Conservation (phyloP, 2,888 invertebrate genomes). For the Harpagoxenus sublaevis region DNA sequence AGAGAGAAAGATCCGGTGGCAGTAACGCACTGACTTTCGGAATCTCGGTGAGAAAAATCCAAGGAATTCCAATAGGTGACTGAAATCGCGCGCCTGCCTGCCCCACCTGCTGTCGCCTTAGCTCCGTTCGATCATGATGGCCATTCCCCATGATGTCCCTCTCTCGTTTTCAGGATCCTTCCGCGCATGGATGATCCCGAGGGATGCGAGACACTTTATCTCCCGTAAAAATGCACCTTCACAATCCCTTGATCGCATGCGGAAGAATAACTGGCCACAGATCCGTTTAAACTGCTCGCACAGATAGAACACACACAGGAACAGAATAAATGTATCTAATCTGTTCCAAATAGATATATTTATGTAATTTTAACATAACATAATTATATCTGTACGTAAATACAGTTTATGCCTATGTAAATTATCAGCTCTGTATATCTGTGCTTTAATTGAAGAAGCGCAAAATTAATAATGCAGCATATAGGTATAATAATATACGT, state of each 20-base stretch:
- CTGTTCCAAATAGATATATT: neutral
- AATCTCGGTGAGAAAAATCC: constrained; percentile 70
- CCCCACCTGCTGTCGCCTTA: constrained; percentile 62
- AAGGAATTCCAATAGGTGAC: constrained; percentile 73
- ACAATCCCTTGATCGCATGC: constrained; percentile 16
- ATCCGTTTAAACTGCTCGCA: neutral
- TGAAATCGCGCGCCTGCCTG: constrained; percentile 62
- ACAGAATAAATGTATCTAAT: neutral
- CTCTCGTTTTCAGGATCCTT: constrained; percentile 61
- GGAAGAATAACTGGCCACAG: neutral
- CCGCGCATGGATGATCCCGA: constrained; percentile 34
- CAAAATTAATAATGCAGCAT: neutral
- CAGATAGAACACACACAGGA: too few relatives aligned
- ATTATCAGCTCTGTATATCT: neutral
- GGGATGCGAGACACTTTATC: constrained; percentile 59
- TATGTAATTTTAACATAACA: neutral
- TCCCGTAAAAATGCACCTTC: constrained; percentile 50
- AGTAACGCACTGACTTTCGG: constrained; percentile 43
- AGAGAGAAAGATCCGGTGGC: neutral
- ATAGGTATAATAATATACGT: neutral
- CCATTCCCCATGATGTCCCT: constrained; percentile 59
- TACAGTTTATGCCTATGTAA: neutral
- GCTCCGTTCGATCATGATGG: constrained; percentile 49
- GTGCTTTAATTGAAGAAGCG: neutral
- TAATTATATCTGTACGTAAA: neutral